Evolutionary conservation across 2,888 invertebrate species (phyloP), one percentile per base, ranked within the genome.

Genomic region (Encarsia formosa): DNA sequence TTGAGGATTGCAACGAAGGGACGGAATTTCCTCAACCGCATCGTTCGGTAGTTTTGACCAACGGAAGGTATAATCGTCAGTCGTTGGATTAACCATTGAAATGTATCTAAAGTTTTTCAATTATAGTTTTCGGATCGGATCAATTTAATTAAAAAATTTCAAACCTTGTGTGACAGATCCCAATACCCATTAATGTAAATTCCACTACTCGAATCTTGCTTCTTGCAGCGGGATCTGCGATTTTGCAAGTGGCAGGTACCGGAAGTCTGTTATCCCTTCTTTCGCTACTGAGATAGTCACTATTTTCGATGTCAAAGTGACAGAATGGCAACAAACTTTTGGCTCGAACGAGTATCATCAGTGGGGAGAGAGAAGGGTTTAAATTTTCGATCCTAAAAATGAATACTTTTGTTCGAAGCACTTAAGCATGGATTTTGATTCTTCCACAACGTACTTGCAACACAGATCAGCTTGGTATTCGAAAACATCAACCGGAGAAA

Each of bases 281-380:
- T 22, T 76, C 75, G n/a, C 75, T 76, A 2, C 73, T 73, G 41
- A 85, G 65, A 67, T 85, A 85, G 69, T 84, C 82, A 43, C 81
- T 84, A 52, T 82, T 81, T 57, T 82, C 81, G 38, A 86, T 74
- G 58, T 86, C 85, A 61, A 88, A 82, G 67, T 87, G 86, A 62
- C 83, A 86, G 61, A 82, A 82, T 0, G 87, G 86, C 56, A 86
- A 76, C 44, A 85, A 63, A 56, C 86, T 83, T 61, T 78, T 79
- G 0, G 79, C 87, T 37, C 68, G 72, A 34, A 86, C 69, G 32
- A 59, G 32, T 16, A 79, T 71, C 13, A 62, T 59, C 19, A 75
- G 60, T 19, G 64, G 59, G 9, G 57, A 16, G 9, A 61, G 42
- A 0, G 73, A 70, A 29, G 81, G 80, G 20, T 73, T 60, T 44